Conservation (phyloP, 2,113 vertebrate species). For the Oreochromis spilurus region DNA sequence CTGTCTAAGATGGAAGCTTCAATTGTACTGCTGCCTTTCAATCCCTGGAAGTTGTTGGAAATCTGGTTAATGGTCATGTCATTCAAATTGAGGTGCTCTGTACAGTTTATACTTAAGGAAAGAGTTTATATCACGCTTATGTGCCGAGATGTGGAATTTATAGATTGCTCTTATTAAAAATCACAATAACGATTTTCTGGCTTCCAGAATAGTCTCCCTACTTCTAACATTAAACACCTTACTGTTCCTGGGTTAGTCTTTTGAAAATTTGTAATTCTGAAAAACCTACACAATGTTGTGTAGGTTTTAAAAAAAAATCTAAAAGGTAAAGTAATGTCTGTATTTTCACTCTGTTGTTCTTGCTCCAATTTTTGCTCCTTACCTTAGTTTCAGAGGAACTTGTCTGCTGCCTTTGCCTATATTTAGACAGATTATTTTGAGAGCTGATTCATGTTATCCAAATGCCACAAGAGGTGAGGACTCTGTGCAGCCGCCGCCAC, state of each 20-base stretch:
- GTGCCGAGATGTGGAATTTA: neutral
- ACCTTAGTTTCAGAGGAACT: neutral
- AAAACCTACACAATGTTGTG: neutral
- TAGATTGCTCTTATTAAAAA: neutral
- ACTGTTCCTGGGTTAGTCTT: neutral
- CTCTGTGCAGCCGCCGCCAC: neutral
- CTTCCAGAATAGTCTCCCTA: neutral
- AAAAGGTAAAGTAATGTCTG: neutral
- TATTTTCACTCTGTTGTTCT: neutral
- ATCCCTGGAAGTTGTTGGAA: neutral
- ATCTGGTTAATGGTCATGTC: neutral
- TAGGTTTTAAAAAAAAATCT: neutral
- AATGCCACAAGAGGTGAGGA: conserved; percentile 4
- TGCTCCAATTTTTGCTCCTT: neutral
- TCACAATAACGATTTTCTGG: neutral
- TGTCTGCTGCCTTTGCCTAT: neutral
- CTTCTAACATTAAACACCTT: neutral
- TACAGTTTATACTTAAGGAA: neutral
- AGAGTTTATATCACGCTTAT: neutral
- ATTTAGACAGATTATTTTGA: conserved; percentile 40
- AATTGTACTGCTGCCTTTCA: conserved; percentile 3
- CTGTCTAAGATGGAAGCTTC: neutral
- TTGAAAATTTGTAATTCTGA: neutral
- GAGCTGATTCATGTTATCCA: conserved; percentile 51
- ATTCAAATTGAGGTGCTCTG: neutral